A percentile compares a stretch with the other conserved stretches of the same genome.
Evolutionary conservation across 2,797 vertebrate species (phyloP).

Genomic region (Catharus ustulatus): DNA sequence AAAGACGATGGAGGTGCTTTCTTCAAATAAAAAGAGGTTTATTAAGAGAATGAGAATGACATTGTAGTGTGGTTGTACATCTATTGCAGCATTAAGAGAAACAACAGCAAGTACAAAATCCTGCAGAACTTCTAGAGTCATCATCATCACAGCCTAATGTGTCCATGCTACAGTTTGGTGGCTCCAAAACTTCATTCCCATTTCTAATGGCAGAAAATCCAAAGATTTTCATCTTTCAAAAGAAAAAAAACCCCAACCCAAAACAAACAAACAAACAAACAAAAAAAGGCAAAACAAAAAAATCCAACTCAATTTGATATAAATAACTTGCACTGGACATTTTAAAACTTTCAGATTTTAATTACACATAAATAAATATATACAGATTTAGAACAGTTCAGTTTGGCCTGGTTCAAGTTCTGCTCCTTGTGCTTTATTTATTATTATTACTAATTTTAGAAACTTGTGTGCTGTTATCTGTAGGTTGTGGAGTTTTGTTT

Average conservation of each 20-base stretch:
- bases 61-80: conserved; percentile 57
- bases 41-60: conserved; percentile 72
- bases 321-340: conserved; percentile 78
- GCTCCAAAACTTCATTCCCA: conserved; percentile 64
- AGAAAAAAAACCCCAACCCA: not conserved
- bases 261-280: not conserved
- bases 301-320: conserved; percentile 67
- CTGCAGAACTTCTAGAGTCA: conserved; percentile 42
- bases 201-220: conserved; percentile 49
- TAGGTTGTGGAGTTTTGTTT: not conserved
- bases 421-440: conserved; percentile 75
- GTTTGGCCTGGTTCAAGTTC: conserved; percentile 76
- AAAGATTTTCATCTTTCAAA: conserved; percentile 22
- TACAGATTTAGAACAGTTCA: conserved; percentile 74
- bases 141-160: conserved; percentile 45
- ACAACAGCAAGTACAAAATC: conserved; percentile 70
- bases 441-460: conserved; percentile 28
- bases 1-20: conserved; percentile 36
- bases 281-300: conserved; percentile 4
- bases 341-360: conserved; percentile 79
- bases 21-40: conserved; percentile 73
- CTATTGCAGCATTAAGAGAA: conserved; percentile 68
- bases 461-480: conserved; percentile 16
- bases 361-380: conserved; percentile 85
- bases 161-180: conserved; percentile 54